Evolutionary conservation across 2,888 invertebrate species (phyloP).

Genomic region (Campopleginae sp.): DNA sequence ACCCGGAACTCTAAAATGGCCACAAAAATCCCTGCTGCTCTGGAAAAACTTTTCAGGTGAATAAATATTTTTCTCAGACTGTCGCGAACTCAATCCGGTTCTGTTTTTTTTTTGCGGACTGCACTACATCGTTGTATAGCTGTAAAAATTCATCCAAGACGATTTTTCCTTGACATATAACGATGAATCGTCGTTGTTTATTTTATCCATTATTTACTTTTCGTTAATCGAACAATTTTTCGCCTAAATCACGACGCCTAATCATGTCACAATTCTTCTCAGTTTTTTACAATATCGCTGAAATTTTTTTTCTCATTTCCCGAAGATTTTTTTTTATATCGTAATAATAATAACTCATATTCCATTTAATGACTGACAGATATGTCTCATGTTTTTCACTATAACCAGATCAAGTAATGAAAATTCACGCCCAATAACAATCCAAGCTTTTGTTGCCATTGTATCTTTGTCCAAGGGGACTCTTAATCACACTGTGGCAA

Average conservation of each 20-base stretch:
- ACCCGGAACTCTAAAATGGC: conserved; percentile 67
- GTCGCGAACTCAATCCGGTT: not conserved
- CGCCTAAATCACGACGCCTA: not conserved
- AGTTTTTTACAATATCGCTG: not conserved
- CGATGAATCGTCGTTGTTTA: not conserved
- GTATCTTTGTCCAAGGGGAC: not conserved
- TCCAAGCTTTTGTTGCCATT: not conserved
- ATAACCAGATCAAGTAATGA: not conserved
- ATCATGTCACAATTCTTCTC: not conserved
- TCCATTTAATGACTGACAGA: not conserved
- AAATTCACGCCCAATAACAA: not conserved
- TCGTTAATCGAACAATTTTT: not conserved
- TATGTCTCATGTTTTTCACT: not conserved
- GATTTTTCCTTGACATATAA: not conserved
- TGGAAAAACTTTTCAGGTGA: not conserved
- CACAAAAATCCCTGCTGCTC: conserved; percentile 71
- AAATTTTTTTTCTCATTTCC: not conserved
- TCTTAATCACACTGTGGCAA: not conserved
- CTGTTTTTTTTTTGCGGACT: not conserved
- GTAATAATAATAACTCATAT: not conserved
- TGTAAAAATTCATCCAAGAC: not conserved
- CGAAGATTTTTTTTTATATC: not conserved
- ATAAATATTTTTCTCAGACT: not conserved
- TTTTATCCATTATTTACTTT: not conserved
- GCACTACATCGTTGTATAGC: not conserved